phyloP scores from a whole-genome alignment of 2,797 vertebrate species.

The Gila robusta region DNA sequence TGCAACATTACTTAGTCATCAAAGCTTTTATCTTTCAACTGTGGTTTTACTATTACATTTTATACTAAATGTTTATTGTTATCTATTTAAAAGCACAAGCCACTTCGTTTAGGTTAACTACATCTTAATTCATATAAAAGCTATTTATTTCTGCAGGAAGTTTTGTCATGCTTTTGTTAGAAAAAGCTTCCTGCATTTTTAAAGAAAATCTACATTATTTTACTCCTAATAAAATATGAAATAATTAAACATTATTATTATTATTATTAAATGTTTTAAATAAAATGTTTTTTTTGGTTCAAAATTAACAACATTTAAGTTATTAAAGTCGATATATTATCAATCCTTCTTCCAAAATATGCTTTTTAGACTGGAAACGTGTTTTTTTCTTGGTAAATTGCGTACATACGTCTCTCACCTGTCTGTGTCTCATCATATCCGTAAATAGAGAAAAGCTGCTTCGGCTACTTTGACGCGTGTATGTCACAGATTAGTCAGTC shows the following conservation, averaged over 20 bases:
- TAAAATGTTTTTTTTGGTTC: too few species aligned
- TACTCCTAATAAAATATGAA: not conserved
- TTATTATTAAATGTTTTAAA: not conserved
- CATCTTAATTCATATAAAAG: not conserved
- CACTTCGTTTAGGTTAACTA: not conserved
- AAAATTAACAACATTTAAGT: not conserved
- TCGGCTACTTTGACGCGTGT: too few species aligned
- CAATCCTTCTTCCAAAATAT: too few species aligned
- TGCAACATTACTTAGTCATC: conserved; percentile 16
- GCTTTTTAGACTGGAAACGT: too few species aligned
- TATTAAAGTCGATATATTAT: too few species aligned
- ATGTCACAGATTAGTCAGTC: too few species aligned
- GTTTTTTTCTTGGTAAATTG: too few species aligned
- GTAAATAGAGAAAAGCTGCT: too few species aligned
- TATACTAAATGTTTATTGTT: not conserved
- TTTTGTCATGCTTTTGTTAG: not conserved
- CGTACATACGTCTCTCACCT: too few species aligned
- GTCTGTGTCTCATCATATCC: too few species aligned
- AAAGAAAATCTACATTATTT: not conserved
- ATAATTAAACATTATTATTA: not conserved
- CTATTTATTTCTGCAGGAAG: not conserved
- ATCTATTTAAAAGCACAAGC: not conserved
- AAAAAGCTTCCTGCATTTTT: not conserved
- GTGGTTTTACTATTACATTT: not conserved
- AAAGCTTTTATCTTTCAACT: conserved; percentile 36